Evolutionary conservation across 2,797 vertebrate genomes (phyloP), one percentile per base, ranked within the genome.

Genomic region (Lepus townsendii): DNA sequence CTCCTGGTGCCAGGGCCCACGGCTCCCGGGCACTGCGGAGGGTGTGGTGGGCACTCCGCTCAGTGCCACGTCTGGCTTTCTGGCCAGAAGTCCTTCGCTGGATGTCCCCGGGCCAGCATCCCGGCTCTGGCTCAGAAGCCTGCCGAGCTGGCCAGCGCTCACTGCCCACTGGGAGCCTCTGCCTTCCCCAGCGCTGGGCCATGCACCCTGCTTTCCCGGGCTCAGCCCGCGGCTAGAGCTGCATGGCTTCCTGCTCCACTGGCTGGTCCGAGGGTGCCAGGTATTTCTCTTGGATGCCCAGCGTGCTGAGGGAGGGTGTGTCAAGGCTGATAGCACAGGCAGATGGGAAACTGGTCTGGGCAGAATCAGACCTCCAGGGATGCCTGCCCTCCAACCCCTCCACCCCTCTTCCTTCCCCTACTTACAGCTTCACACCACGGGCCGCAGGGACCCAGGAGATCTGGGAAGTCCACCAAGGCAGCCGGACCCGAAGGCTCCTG

Each of bases 221-320:
- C 35, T 13, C 84, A 54, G 52, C 10, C n/a, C 14, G 11, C 26
- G 54, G 79, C 83, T 94, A 99, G 24, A 99, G 97, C 71, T 99
- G 98, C 99, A 99, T 99, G 95, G 98, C 97, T 98, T 99, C 99
- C 94, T 99, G 99, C 91, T 99, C 98, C 97, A 99, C 97, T 0
- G 98, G 98, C 97, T 98, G 98, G 93, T 98, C 94, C 0, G 93
- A 97, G 90, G 97, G 93, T 14, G 98, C 97, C 95, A 99, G 96
- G 95, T 99, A 99, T 97, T 98, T 99, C 97, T 99, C 99, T 96
- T 99, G 99, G 90, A 99, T 98, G 42, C 99, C 99, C 65, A 99
- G 98, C 0, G 99, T 99, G 95, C 99, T 99, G 97, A 78, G 90
- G 90, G 80, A 12, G 7, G 57, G 68, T 42, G 60, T 1, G 97